A percentile compares a stretch with the other conserved stretches of the same genome.
Conservation (phyloP, 2,113 vertebrate genomes). For the Australoheros scitulus region DNA sequence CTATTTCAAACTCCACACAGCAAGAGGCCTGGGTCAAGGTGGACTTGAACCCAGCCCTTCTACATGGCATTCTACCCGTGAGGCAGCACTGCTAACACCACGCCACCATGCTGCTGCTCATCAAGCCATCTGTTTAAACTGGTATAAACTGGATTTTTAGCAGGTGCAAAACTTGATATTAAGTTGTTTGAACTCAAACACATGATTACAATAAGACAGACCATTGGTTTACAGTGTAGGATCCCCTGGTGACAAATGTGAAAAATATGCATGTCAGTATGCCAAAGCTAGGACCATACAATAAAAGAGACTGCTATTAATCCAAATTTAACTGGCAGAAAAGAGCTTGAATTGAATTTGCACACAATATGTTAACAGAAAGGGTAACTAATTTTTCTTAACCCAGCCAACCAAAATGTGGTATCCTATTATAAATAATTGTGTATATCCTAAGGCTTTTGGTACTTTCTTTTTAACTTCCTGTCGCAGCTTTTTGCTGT, state of each 20-base stretch:
- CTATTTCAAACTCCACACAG: too few species aligned
- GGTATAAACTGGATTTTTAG: too few species aligned
- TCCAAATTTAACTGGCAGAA: background rate
- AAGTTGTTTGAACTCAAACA: too few species aligned
- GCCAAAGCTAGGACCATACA: background rate
- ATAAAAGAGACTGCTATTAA: background rate
- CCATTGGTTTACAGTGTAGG: too few species aligned
- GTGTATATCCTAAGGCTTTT: background rate
- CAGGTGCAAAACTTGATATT: too few species aligned
- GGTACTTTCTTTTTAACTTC: background rate
- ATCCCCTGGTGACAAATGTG: background rate
- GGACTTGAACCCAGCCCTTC: too few species aligned
- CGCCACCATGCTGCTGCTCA: too few species aligned
- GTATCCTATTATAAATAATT: background rate
- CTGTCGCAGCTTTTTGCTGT: background rate
- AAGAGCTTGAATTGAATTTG: background rate
- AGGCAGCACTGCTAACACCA: too few species aligned
- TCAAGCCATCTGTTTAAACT: too few species aligned
- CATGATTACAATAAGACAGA: too few species aligned
- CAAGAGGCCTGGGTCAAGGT: too few species aligned
- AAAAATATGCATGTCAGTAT: slow-evolving; percentile 10
- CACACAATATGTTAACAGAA: background rate
- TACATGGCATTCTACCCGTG: too few species aligned
- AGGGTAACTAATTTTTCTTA: background rate
- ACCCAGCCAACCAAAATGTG: background rate